Percentiles rank a stretch among this genome's conserved stretches.
Evolutionary conservation across 1,140 invertebrate species (phyloP).

Genomic region (Paraescarpia echinospica): DNA sequence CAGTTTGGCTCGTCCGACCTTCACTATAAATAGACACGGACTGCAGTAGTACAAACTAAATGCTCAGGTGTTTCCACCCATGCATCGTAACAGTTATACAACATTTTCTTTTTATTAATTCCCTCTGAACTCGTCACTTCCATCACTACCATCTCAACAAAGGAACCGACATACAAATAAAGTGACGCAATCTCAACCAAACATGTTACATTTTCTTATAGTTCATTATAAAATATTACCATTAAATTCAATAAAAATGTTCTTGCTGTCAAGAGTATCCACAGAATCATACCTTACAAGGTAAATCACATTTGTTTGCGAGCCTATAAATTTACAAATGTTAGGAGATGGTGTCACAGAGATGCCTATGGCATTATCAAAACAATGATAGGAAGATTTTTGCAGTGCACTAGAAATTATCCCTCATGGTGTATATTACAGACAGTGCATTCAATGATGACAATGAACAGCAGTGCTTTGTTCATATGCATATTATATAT

Average conservation of each 20-base stretch:
- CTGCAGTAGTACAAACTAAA: background rate
- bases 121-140: background rate
- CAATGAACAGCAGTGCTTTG: background rate
- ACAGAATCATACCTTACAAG: background rate
- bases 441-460: background rate
- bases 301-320: background rate
- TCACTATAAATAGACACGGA: background rate
- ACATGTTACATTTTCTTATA: background rate
- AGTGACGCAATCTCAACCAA: background rate
- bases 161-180: background rate
- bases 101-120: background rate
- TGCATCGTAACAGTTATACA: background rate
- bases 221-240: background rate
- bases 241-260: background rate
- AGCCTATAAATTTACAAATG: background rate
- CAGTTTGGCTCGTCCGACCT: background rate
- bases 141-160: background rate
- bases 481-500: slow-evolving; percentile 4
- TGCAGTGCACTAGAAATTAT: background rate
- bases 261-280: background rate
- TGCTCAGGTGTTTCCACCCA: background rate
- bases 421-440: background rate
- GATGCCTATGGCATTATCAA: background rate
- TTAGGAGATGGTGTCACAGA: background rate
- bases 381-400: background rate